Base-by-base conservation (phyloP, 1,140 invertebrate species). In the Sycophila sp. region DNA sequence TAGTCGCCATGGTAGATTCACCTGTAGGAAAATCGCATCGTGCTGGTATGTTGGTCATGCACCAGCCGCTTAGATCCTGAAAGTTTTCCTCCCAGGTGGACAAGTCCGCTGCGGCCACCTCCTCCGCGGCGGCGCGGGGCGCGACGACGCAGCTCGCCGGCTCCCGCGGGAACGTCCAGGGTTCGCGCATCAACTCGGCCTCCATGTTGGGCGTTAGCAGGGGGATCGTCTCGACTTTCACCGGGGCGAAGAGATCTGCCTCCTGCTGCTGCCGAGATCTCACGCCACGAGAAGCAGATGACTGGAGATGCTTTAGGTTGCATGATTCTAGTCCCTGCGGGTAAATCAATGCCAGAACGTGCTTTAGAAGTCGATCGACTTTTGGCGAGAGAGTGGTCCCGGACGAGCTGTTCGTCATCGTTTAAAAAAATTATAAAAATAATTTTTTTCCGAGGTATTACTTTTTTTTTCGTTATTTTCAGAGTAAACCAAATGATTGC, bases 281-380 rank as follows among this genome's bases (percentile, higher is more conserved):
- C 85, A 85, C 83, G 83, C 83, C 85, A 85, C 77, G 85, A 81
- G 77, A 81, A 81, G 67, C 80, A 84, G 77, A 78, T 78, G 73
- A 81, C 73, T 69, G 75, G 56, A 75, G 74, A 72, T 38, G 71
- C 77, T 71, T 72, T 74, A 64, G 76, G 69, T 75, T 83, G 82
- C 83, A 86, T 85, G 76, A 66, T 82, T 78, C 74, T 72, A 73
- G 65, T 70, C 72, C 76, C 83, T 85, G 73, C 84, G 68, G n/a
- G 79, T 13, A 11, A n/a, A 6, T 8, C 4, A 30, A 22, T 17
- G 36, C 4, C 10, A 58, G 17, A 32, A 38, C n/a, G 7, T 58
- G 11, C 2, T 17, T 58, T 36, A 24, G 15, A 34, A n/a, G n/a
- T n/a, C n/a, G n/a, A n/a, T n/a, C n/a, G n/a, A n/a, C n/a, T n/a